Evolutionary conservation across 2,113 vertebrate genomes (phyloP).

Genomic region (Leucopsar rothschildi): DNA sequence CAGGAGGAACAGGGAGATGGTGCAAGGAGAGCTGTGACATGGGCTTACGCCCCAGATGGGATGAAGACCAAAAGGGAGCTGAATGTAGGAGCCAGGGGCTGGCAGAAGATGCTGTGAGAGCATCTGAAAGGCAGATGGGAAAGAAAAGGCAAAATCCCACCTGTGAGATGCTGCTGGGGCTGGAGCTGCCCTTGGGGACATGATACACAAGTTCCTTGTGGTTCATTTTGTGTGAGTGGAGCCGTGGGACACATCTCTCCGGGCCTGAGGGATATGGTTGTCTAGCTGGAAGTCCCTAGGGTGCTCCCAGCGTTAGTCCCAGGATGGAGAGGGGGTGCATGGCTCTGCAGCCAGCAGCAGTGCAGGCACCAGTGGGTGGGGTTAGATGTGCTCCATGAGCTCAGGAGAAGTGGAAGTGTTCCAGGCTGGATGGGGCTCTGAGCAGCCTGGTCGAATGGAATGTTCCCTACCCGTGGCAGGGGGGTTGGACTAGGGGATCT

Average conservation of each 20-base stretch:
- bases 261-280: background rate
- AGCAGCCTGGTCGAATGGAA: background rate
- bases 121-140: background rate
- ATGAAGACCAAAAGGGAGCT: background rate
- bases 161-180: background rate
- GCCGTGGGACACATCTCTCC: background rate
- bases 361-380: fast-evolving
- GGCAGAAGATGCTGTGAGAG: background rate
- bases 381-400: background rate
- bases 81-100: background rate
- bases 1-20: background rate
- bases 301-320: background rate
- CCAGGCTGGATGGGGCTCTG: background rate
- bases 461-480: background rate
- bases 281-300: background rate
- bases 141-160: background rate
- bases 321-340: background rate
- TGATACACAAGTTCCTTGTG: background rate
- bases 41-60: background rate
- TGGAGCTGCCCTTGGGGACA: background rate
- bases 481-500: background rate
- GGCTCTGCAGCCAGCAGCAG: background rate
- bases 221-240: background rate
- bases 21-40: background rate
- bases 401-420: background rate